Evolutionary conservation across 37 sponge, comb jelly and placozoan genomes (phyloP).

Genomic region (Hexactinellida sp.): DNA sequence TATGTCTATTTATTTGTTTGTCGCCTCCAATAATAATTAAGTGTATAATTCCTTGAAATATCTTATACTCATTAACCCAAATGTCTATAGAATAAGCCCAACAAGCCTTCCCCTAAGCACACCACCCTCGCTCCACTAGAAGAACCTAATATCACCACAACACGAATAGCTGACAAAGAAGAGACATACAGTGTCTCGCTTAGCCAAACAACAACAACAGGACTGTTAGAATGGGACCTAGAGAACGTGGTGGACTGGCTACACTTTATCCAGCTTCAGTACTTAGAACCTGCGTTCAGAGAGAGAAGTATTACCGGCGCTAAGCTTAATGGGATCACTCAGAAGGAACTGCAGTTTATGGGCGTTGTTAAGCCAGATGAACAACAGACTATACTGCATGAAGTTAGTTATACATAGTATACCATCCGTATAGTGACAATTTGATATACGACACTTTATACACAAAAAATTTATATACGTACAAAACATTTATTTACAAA

Average conservation of each 20-base stretch:
- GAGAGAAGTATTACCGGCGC: neutral
- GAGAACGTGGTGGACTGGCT: neutral
- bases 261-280: constrained; percentile 1
- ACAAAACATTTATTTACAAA: too few relatives aligned
- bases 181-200: neutral
- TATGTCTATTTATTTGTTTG: too few relatives aligned
- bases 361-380: neutral
- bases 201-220: neutral
- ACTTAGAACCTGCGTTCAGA: neutral
- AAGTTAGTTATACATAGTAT: neutral
- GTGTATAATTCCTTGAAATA: too few relatives aligned
- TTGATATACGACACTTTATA: too few relatives aligned
- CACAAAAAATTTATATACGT: too few relatives aligned
- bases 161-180: neutral
- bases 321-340: neutral
- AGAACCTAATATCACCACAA: too few relatives aligned
- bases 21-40: too few relatives aligned
- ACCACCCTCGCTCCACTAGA: too few relatives aligned
- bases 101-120: too few relatives aligned
- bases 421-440: too few relatives aligned
- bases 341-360: constrained; percentile 2
- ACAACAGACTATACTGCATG: constrained; percentile 11
- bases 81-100: too few relatives aligned
- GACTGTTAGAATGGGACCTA: neutral
- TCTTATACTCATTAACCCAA: too few relatives aligned